Evolutionary conservation across 2,888 invertebrate genomes (phyloP), one percentile per base, ranked within the genome.

Genomic region (Caenorhabditis uteleia): DNA sequence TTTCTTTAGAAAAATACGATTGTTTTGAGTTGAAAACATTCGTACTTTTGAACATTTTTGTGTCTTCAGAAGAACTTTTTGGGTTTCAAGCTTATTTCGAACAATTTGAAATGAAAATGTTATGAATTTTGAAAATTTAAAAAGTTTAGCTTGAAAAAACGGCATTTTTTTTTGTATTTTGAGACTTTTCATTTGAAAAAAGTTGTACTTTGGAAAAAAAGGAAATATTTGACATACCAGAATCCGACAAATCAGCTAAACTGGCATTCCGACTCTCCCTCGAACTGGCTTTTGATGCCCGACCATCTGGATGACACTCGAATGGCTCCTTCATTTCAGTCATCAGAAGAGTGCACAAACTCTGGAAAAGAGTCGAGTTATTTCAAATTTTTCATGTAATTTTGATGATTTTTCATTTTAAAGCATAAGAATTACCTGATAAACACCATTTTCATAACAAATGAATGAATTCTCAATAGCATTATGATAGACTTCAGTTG

Each of bases 311-410:
- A 18, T 46, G 43, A 21, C 54, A 40, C 39, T 75, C 77, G 40
- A 75, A 77, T 8, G 74, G 72, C 20, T 88, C 91, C 86, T 95
- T 94, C 49, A 95, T 91, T 88, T 98, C 97, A 84, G 95, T 90
- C 84, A 93, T 91, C 65, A 98, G 87, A 64, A 97, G 87, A 85
- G 95, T 93, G 43, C 93, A 89, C 83, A 97, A 91, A 7, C 92
- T 90, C 68, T 89, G 87, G 85, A 71, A 59, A 34, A 26, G 29
- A n/a, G n/a, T n/a, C n/a, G n/a, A n/a, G n/a, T n/a, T n/a, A n/a
- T n/a, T n/a, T n/a, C n/a, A n/a, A n/a, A n/a, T n/a, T n/a, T n/a
- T n/a, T n/a, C n/a, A n/a, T 43, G 23, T 16, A 7, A 18, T 26
- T 42, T 42, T 25, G 21, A 38, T 20, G 16, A 34, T 16, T 42